Base-by-base conservation (phyloP, 2,888 invertebrate genomes). In the Capitulum mitella region DNA sequence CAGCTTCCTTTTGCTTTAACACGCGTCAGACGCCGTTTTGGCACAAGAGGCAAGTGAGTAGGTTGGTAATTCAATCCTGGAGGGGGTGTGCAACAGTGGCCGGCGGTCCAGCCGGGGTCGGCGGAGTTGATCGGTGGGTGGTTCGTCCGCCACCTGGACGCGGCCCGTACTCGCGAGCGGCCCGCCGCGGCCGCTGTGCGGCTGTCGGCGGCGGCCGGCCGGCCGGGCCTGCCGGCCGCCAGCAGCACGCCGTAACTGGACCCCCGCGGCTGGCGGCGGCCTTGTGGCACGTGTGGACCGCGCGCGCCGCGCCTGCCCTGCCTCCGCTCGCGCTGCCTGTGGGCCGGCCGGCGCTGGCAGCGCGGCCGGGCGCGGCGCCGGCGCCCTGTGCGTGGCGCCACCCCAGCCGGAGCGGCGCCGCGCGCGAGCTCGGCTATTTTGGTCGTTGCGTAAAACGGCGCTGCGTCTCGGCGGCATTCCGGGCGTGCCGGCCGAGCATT, bases 211-310 rank as follows among this genome's bases (percentile, higher is more conserved):
- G 43, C 43, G 6, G 43, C n/a, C n/a, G 43, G 5, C 51, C 51
- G 51, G 6, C 51, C 16, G 22, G 10, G 8, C 5, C 29, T n/a
- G 29, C n/a, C n/a, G 58, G n/a, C 10, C n/a, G n/a, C n/a, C 22
- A 26, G 54, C 10, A 12, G 64, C 34, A 19, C 64, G 16, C 32
- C 34, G 34, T 34, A 34, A 32, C 19, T 51, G 51, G 32, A 34
- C 64, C 32, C 34, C 34, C 34, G 32, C 64, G 32, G 32, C 34
- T 29, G 34, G 16, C 34, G 19, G 64, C 64, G 32, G 78, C 48
- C 34, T 40, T 61, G 78, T 43, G 78, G 78, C 43, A 43, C 64
- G 40, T 51, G 77, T 34, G 58, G 58, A n/a, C 58, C 58, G 58
- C 58, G n/a, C 43, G n/a, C n/a, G n/a, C 43, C 43, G 5, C 43